Conservation (phyloP, 2,797 vertebrate genomes). For the Tapirus indicus region DNA sequence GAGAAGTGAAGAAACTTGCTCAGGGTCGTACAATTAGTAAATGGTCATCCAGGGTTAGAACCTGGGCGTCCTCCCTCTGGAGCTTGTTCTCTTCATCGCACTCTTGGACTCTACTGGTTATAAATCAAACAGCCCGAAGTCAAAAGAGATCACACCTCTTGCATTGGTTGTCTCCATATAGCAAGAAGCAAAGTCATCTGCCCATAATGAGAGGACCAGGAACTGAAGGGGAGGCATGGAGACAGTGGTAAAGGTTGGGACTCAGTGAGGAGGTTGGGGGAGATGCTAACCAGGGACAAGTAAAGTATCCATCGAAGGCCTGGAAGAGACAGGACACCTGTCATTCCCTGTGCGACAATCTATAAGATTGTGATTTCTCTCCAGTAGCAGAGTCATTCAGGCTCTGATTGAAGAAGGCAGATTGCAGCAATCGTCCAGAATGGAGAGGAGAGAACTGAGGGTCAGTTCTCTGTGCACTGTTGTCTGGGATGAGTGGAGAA, state of each 20-base stretch:
- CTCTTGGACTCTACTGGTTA: accelerated
- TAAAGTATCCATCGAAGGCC: neutral
- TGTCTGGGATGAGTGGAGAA: neutral
- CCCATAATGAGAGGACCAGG: neutral
- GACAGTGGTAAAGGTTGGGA: neutral
- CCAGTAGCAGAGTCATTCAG: neutral
- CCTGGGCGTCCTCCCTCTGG: neutral
- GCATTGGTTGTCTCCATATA: neutral
- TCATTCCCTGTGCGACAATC: neutral
- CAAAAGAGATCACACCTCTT: neutral
- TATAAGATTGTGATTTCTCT: neutral
- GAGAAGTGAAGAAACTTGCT: neutral
- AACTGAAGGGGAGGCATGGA: neutral
- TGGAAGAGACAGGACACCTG: neutral
- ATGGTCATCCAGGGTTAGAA: neutral
- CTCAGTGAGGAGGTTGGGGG: neutral
- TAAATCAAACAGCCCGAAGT: neutral
- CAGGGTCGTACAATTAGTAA: neutral
- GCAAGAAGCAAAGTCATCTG: neutral
- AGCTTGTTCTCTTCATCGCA: too few species aligned
- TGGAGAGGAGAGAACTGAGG: neutral
- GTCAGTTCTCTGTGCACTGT: neutral
- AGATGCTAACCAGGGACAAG: neutral
- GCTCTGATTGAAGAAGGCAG: neutral
- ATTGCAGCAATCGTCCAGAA: neutral